These are phyloP conservation scores for Malurus melanocephalus DNA, from an alignment of 2,113 vertebrate species.

Conservation along the genomic window DNA sequence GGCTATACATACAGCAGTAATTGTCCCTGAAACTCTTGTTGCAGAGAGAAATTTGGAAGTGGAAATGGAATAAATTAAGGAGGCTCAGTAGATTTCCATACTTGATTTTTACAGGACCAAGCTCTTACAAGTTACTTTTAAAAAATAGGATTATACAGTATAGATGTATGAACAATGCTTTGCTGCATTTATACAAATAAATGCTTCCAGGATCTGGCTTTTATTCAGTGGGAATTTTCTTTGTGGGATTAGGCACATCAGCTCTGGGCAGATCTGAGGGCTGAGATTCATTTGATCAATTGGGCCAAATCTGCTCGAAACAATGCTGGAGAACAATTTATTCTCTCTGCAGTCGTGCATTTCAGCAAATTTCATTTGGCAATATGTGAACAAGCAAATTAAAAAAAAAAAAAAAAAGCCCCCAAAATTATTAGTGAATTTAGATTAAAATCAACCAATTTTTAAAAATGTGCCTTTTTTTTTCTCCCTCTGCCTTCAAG, in stretches of 20 bases:
- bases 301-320: neutral
- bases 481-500: neutral
- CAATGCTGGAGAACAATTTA: neutral
- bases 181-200: neutral
- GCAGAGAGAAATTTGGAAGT: slow-evolving; percentile 5
- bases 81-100: neutral
- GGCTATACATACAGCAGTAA: neutral
- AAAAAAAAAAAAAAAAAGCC: neutral
- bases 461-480: neutral
- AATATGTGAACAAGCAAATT: neutral
- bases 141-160: neutral
- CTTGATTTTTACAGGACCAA: neutral
- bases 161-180: neutral
- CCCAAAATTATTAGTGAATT: neutral
- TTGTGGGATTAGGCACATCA: neutral
- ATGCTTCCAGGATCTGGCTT: neutral
- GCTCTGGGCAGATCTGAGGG: neutral
- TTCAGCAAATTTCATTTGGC: neutral
- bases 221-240: neutral
- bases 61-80: slow-evolving; percentile 10
- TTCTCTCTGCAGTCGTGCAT: neutral
- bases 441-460: neutral
- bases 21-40: neutral
- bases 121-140: neutral
- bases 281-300: neutral